These are phyloP conservation scores for Xyrauchen texanus DNA, from an alignment of 2,113 vertebrate genomes.

Conservation along the genomic window DNA sequence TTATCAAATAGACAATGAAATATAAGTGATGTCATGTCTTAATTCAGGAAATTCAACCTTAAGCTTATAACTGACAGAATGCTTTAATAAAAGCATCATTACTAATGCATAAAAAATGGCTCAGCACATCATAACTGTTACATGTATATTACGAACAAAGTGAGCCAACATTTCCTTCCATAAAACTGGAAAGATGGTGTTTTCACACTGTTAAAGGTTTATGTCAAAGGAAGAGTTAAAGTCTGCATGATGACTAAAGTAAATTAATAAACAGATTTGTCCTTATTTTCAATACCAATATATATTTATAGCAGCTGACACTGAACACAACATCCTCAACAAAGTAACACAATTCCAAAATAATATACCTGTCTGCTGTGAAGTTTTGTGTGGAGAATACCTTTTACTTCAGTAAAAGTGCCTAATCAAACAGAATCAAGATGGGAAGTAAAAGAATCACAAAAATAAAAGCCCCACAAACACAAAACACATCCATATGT, in stretches of 20 bases:
- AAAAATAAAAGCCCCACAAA: constrained; percentile 13
- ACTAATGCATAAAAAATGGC: background rate
- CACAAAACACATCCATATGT: background rate
- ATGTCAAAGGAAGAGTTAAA: background rate
- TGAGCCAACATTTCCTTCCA: constrained; percentile 22
- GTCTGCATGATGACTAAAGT: background rate
- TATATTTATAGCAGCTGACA: constrained; percentile 35
- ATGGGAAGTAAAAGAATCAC: background rate
- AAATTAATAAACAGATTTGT: constrained; percentile 22
- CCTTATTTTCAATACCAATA: constrained; percentile 26
- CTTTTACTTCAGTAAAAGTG: constrained; percentile 23
- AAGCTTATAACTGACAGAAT: background rate
- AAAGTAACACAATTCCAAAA: constrained; percentile 38
- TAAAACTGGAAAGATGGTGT: background rate
- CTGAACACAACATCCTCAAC: constrained; percentile 22
- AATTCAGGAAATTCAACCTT: background rate
- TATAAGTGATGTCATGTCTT: background rate
- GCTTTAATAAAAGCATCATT: constrained; percentile 1
- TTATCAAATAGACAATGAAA: background rate
- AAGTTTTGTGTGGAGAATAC: background rate
- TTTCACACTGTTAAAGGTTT: background rate
- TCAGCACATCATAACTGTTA: background rate
- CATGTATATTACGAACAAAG: background rate
- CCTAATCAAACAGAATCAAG: background rate
- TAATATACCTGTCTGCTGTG: constrained; percentile 8